Evolutionary conservation across 2,797 vertebrate genomes (phyloP).

Genomic region (Lepidocolaptes lacrymiger): DNA sequence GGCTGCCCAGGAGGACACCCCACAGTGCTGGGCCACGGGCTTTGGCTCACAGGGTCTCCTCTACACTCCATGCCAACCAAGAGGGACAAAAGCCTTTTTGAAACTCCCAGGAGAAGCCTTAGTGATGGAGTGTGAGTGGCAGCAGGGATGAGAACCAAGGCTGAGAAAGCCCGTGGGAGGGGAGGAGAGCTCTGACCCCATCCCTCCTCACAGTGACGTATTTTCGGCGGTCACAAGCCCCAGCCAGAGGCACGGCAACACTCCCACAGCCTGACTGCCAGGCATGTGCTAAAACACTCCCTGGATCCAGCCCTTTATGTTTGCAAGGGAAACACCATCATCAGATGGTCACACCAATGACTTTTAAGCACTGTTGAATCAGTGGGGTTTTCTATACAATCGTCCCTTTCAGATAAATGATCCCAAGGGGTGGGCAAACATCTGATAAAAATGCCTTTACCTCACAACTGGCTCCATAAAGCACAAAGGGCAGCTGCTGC

Average conservation of each 20-base stretch:
- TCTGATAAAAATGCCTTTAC: background rate
- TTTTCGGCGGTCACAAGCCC: background rate
- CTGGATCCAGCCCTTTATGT: background rate
- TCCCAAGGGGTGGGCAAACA: background rate
- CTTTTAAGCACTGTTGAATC: background rate
- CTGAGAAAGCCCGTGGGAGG: background rate
- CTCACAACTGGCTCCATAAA: background rate
- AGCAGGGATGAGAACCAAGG: background rate
- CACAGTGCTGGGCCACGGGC: accelerated
- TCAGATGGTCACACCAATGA: background rate
- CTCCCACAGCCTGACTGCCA: background rate
- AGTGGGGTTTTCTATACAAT: background rate
- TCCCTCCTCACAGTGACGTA: background rate
- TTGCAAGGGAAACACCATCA: background rate
- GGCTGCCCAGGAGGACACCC: background rate
- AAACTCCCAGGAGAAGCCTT: background rate
- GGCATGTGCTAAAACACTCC: background rate
- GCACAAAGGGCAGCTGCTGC: background rate
- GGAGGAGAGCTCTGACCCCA: background rate
- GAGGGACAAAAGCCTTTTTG: background rate
- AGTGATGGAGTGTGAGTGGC: background rate
- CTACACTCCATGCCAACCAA: background rate
- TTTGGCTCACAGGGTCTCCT: background rate
- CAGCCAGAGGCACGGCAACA: background rate
- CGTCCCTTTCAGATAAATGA: background rate